phyloP scores from a whole-genome alignment of 2,113 vertebrate genomes.

The Bos javanicus region DNA sequence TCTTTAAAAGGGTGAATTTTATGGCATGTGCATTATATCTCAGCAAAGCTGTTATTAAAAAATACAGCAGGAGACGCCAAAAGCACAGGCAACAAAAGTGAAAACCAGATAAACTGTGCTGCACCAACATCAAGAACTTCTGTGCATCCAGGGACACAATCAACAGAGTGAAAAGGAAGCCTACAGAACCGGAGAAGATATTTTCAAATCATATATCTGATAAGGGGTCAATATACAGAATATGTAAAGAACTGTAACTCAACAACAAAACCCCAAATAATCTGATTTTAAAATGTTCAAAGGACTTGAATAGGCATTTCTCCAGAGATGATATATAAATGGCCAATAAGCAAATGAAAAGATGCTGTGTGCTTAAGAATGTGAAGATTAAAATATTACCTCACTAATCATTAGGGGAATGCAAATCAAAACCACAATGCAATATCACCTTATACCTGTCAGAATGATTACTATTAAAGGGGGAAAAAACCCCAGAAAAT shows the following conservation, averaged over 20 bases:
- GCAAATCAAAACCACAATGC: background rate
- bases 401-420: background rate
- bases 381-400: background rate
- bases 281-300: background rate
- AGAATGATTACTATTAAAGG: background rate
- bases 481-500: background rate
- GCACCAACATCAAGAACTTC: slow-evolving; percentile 1
- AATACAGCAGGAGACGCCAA: background rate
- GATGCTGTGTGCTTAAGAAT: background rate
- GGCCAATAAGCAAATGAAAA: background rate
- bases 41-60: background rate
- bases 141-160: background rate
- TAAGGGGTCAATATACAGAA: background rate
- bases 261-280: background rate
- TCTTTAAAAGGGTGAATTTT: slow-evolving; percentile 19
- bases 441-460: background rate
- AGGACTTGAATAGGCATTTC: background rate
- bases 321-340: background rate
- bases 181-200: background rate
- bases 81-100: background rate
- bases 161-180: background rate
- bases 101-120: background rate
- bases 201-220: background rate
- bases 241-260: background rate
- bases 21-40: background rate